These are phyloP conservation scores for Limnephilus rhombicus DNA, from an alignment of 2,888 invertebrate genomes.

Conservation along the genomic window DNA sequence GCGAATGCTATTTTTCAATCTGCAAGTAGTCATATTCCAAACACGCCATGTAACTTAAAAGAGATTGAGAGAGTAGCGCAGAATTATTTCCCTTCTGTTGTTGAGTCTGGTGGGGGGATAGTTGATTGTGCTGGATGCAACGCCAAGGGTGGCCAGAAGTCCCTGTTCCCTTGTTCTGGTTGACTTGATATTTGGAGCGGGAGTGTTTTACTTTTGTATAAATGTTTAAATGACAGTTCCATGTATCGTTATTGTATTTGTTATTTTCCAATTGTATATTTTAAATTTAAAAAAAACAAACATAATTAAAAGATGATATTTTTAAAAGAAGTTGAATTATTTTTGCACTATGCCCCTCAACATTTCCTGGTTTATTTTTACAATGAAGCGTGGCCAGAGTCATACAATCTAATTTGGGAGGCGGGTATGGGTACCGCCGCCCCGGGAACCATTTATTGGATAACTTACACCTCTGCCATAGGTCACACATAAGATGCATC, in stretches of 20 bases:
- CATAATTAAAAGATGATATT: slow-evolving; percentile 53
- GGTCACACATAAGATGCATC: too few relatives aligned
- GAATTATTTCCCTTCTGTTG: neutral
- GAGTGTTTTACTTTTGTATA: slow-evolving; percentile 56
- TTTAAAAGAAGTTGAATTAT: slow-evolving; percentile 36
- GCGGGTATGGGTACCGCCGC: too few relatives aligned
- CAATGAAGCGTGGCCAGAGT: too few relatives aligned
- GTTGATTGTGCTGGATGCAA: neutral
- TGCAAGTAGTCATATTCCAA: neutral
- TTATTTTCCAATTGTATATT: slow-evolving; percentile 64
- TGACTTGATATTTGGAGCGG: slow-evolving; percentile 9
- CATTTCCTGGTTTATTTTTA: neutral
- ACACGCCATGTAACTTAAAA: neutral
- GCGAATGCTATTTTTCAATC: neutral
- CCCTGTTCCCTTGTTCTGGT: neutral
- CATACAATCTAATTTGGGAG: too few relatives aligned
- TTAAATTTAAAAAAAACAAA: slow-evolving; percentile 50
- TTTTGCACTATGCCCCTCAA: neutral
- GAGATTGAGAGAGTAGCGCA: neutral
- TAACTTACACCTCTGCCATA: too few relatives aligned
- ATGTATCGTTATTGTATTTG: slow-evolving; percentile 62
- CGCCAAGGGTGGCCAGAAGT: neutral
- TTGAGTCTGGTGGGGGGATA: neutral
- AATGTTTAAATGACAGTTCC: slow-evolving; percentile 45
- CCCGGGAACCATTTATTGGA: too few relatives aligned